Conservation (phyloP, 2,888 invertebrate genomes). For the Agrochola litura region DNA sequence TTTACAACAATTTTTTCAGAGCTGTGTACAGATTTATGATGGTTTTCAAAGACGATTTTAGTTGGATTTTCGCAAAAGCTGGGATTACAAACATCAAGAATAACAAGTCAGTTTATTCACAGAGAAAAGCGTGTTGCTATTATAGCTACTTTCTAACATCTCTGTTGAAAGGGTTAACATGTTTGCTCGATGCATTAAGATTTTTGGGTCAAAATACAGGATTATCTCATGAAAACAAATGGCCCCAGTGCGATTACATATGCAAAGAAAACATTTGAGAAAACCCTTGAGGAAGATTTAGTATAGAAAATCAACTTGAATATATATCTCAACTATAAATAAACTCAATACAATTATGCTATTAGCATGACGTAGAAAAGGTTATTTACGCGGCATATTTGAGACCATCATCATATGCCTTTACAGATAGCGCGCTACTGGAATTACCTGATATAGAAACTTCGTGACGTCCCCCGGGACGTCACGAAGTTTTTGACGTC, state of each 20-base stretch:
- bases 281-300: constrained; percentile 18
- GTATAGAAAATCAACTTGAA: too few relatives aligned
- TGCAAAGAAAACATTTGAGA: constrained; percentile 37
- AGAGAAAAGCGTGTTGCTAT: neutral
- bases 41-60: neutral
- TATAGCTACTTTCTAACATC: neutral
- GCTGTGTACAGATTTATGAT: neutral
- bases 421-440: too few relatives aligned
- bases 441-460: too few relatives aligned
- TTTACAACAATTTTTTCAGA: neutral
- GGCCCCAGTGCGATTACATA: constrained; percentile 39
- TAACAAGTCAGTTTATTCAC: neutral
- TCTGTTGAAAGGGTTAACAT: constrained; percentile 39
- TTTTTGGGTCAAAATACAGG: constrained; percentile 26
- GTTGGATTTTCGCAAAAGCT: neutral
- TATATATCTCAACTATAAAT: too few relatives aligned
- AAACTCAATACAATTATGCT: too few relatives aligned
- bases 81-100: neutral
- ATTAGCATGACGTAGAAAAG: too few relatives aligned
- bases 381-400: too few relatives aligned
- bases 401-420: too few relatives aligned
- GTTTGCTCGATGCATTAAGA: constrained; percentile 28
- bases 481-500: too few relatives aligned
- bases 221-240: constrained; percentile 53
- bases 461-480: too few relatives aligned